phyloP scores from a whole-genome alignment of 2,113 vertebrate species.

The Psilopsiagon aurifrons region DNA sequence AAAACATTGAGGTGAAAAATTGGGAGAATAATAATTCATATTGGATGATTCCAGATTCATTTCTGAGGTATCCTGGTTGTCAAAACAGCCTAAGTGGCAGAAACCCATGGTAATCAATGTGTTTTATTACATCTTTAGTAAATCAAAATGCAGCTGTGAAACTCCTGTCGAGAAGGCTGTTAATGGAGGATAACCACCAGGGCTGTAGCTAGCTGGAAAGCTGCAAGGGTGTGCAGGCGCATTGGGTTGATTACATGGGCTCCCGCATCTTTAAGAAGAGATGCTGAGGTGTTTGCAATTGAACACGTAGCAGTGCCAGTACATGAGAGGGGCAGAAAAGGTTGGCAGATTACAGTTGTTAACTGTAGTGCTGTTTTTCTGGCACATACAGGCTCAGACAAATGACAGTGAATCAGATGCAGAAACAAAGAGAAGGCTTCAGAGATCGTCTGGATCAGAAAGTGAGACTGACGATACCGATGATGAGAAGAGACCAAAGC shows the following conservation, averaged over 20 bases:
- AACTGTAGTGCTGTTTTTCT: neutral
- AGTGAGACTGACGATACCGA: constrained; percentile 94
- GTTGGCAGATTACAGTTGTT: neutral
- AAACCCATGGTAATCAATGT: neutral
- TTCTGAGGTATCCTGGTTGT: neutral
- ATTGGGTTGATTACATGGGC: neutral
- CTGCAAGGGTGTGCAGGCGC: neutral
- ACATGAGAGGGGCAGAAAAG: neutral
- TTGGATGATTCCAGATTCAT: neutral
- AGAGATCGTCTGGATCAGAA: constrained; percentile 91
- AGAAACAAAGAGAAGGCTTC: constrained; percentile 90
- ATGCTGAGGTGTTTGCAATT: neutral
- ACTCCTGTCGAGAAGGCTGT: neutral
- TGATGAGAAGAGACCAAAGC: constrained; percentile 94
- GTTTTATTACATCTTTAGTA: neutral
- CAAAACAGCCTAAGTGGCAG: neutral
- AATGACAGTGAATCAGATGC: constrained; percentile 97
- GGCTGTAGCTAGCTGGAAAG: neutral
- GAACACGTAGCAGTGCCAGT: neutral
- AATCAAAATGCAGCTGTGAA: neutral
- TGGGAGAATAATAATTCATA: neutral
- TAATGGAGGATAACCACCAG: neutral
- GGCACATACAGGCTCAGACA: constrained; percentile 82
- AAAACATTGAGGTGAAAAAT: neutral
- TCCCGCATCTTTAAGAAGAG: neutral